Base-by-base conservation (phyloP, 1,140 invertebrate species). In the Cylas formicarius region DNA sequence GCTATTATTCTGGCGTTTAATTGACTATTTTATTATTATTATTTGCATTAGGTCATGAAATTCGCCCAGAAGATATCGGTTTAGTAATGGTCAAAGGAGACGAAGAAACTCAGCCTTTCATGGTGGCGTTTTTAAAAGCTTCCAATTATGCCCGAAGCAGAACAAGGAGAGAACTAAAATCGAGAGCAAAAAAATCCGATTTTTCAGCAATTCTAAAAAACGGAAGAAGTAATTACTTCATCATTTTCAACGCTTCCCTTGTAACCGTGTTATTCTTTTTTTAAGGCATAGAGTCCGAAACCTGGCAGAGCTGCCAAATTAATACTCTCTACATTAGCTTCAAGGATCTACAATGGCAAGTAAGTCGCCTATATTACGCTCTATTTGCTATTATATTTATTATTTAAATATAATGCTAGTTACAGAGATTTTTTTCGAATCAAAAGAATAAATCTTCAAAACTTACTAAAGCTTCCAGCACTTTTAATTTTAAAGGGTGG, bases 321-420 rank as follows among this genome's bases (percentile, higher is more conserved):
- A 84, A 89, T 64, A 90, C 84, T 22, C 68, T 94, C 2, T 92
- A 90, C 63, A 89, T 94, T 8, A 90, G 83, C 67, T 94, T 94
- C 61, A 82, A 82, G 54, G 88, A 92, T 67, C 70, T 93, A 29
- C 80, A 87, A 50, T 94, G 89, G 90, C 83, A 92, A 74, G 82
- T 85, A 64, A 69, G 58, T 20, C 24, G 3, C 11, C 5, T 11
- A 28, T 26, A 26, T n/a, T 26, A 11, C 27, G 16, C 11, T 28
- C 16, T 14, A 11, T 2, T 8, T 9, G 29, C 18, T 43, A 17
- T 43, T 14, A n/a, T 11, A n/a, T 28, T 34, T 13, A n/a, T 40
- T 17, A 11, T 4, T 40, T 40, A 34, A 40, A 40, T 4, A 27
- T 2, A 33, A n/a, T n/a, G n/a, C n/a, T n/a, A n/a, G n/a, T n/a